These are phyloP conservation scores for Crotalus viridis DNA, from an alignment of 2,113 vertebrate species.

Conservation along the genomic window DNA sequence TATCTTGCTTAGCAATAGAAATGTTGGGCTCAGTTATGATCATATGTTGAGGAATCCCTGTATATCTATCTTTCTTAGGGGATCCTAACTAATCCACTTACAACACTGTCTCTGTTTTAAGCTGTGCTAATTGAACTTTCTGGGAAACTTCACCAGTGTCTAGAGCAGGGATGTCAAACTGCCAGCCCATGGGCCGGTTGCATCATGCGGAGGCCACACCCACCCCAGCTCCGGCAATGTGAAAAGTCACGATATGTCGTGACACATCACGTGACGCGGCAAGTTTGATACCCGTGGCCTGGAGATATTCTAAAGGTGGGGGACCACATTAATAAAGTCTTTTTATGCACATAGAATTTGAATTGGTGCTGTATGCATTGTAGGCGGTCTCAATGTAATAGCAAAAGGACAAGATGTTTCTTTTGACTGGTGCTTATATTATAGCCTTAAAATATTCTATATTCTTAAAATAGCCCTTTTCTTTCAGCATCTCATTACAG, in stretches of 20 bases:
- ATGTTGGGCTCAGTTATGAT: neutral
- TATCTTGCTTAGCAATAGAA: neutral
- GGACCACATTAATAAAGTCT: neutral
- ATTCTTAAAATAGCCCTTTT: neutral
- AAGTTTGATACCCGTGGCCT: neutral
- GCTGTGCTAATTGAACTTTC: neutral
- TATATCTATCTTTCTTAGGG: neutral
- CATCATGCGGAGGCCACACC: no score
- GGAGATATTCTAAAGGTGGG: neutral
- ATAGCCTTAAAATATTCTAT: neutral
- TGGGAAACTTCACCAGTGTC: neutral
- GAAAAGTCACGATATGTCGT: no score
- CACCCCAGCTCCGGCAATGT: no score
- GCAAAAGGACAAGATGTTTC: neutral
- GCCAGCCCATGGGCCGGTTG: no score
- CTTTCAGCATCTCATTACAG: neutral
- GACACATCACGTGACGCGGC: no score
- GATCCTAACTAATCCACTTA: neutral
- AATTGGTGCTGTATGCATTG: neutral
- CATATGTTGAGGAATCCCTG: neutral
- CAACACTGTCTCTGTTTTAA: neutral
- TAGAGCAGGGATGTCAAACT: neutral
- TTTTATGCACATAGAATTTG: neutral
- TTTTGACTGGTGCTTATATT: neutral
- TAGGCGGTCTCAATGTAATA: neutral